Conservation (phyloP, 2,113 vertebrate species). For the Brachypteracias leptosomus region DNA sequence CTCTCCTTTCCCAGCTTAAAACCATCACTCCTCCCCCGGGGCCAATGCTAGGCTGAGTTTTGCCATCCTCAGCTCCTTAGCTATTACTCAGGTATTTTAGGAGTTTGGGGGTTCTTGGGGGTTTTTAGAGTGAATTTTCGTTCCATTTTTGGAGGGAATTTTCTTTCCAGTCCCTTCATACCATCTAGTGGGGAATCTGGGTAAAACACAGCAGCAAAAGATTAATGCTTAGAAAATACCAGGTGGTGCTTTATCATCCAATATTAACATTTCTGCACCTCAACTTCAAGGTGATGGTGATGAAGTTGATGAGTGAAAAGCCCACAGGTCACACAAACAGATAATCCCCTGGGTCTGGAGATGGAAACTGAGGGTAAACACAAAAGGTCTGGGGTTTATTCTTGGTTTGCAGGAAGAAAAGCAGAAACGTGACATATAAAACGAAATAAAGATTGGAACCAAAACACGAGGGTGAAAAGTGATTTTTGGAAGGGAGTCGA, state of each 20-base stretch:
- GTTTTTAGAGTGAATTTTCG: neutral
- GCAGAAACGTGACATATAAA: neutral
- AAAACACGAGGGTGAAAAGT: neutral
- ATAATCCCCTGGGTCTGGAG: neutral
- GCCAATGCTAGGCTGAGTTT: neutral
- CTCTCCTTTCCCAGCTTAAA: no score
- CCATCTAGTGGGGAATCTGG: constrained; percentile 55
- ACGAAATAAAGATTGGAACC: neutral
- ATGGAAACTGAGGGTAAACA: neutral
- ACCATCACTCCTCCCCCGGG: no score
- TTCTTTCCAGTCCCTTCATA: neutral
- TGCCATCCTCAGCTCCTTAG: neutral
- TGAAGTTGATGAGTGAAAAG: neutral
- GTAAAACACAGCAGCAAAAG: neutral
- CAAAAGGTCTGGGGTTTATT: neutral
- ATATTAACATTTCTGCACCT: neutral
- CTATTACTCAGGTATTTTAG: neutral
- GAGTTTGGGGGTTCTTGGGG: accelerated
- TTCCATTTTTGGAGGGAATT: neutral
- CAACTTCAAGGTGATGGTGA: neutral
- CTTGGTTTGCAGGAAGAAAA: neutral
- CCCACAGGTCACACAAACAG: neutral
- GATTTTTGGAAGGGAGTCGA: neutral
- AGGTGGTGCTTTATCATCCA: neutral
- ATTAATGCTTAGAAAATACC: neutral